Evolutionary conservation across 1,140 invertebrate genomes (phyloP).

Genomic region (Neuroterus valhalla): DNA sequence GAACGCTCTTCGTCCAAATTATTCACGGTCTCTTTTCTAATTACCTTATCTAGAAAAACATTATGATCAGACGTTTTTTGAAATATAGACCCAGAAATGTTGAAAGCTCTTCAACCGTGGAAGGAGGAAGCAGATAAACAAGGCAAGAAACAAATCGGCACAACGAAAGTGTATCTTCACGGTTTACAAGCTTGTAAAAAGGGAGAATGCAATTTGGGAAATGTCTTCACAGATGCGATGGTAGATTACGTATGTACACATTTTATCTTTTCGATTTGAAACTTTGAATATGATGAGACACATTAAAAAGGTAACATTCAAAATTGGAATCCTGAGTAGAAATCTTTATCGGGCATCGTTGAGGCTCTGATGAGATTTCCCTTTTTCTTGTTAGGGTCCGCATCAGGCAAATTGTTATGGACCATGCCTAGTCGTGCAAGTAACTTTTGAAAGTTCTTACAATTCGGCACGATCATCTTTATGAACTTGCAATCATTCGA

Average conservation of each 20-base stretch:
- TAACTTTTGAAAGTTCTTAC: neutral
- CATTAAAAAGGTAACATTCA: no score
- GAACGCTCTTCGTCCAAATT: no score
- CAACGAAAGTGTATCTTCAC: conserved; percentile 76
- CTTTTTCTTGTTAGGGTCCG: no score
- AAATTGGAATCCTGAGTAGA: no score
- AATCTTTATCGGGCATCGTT: no score
- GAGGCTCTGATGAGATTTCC: no score
- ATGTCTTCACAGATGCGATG: conserved; percentile 84
- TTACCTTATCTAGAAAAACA: neutral
- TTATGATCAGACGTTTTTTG: neutral
- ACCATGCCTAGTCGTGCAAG: neutral
- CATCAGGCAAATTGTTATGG: no score
- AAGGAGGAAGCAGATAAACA: conserved; percentile 77
- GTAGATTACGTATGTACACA: conserved; percentile 72
- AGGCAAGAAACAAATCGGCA: conserved; percentile 77
- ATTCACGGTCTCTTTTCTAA: neutral
- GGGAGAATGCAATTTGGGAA: conserved; percentile 85
- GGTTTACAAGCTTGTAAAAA: conserved; percentile 73
- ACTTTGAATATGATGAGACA: neutral
- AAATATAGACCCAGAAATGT: conserved; percentile 72
- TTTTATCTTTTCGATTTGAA: neutral
- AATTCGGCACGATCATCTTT: no score
- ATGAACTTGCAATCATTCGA: no score
- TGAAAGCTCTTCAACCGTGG: conserved; percentile 78